phyloP scores from a whole-genome alignment of 2,888 invertebrate genomes.

The Antheraea yamamai region DNA sequence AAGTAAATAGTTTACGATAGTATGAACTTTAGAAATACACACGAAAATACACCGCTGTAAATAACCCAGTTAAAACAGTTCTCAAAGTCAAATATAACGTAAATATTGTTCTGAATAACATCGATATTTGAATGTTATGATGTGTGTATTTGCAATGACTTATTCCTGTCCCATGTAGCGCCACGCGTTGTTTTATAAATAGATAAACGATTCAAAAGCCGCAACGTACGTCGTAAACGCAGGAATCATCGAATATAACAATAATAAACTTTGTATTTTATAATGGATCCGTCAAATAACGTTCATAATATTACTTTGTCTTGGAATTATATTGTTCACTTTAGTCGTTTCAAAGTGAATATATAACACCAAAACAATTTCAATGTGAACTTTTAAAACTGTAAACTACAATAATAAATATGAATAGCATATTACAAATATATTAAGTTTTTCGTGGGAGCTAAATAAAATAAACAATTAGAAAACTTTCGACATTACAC shows the following conservation, averaged over 20 bases:
- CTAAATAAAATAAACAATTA: no score
- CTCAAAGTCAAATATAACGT: not conserved
- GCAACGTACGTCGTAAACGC: slow-evolving; percentile 14
- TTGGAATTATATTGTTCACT: slow-evolving; percentile 13
- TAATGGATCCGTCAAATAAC: slow-evolving; percentile 18
- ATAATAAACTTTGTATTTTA: slow-evolving; percentile 20
- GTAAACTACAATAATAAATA: no score
- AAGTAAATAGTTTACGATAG: not conserved
- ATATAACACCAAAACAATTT: not conserved
- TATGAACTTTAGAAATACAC: not conserved
- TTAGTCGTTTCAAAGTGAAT: slow-evolving; percentile 6
- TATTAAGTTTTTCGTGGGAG: no score
- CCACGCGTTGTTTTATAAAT: slow-evolving; percentile 13
- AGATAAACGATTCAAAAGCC: slow-evolving; percentile 7
- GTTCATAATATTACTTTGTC: slow-evolving; percentile 1
- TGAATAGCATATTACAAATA: no score
- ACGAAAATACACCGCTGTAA: not conserved
- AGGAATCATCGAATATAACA: slow-evolving; percentile 7
- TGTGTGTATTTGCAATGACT: slow-evolving; percentile 6
- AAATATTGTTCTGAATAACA: not conserved
- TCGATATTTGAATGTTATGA: not conserved
- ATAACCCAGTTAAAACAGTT: not conserved
- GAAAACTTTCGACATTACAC: no score
- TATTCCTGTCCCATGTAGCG: slow-evolving; percentile 15
- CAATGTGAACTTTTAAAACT: no score